These are phyloP conservation scores for Lepidothrix coronata DNA, from an alignment of 2,113 vertebrate species.

Conservation along the genomic window DNA sequence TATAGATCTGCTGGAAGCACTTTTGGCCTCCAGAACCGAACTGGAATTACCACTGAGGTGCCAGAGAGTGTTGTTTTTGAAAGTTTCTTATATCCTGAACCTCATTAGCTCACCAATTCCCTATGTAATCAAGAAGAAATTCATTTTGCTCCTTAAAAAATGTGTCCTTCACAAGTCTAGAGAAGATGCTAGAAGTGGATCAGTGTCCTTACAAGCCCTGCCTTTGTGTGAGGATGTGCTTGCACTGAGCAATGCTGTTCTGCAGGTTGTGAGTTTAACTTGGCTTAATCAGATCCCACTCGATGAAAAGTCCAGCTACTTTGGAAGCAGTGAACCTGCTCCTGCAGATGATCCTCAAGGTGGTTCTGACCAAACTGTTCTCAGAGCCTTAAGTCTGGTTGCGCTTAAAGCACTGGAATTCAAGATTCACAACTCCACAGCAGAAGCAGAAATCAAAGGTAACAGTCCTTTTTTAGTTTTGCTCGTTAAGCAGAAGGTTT, in stretches of 20 bases:
- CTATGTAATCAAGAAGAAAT: conserved; percentile 80
- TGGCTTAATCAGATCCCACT: conserved; percentile 76
- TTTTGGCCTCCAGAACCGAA: conserved; percentile 72
- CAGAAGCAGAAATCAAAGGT: conserved; percentile 74
- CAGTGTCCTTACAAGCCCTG: not conserved
- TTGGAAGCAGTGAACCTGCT: conserved; percentile 73
- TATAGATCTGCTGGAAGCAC: conserved; percentile 83
- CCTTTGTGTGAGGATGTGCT: conserved; percentile 58
- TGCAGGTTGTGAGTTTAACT: conserved; percentile 66
- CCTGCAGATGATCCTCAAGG: not conserved
- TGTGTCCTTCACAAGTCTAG: conserved; percentile 77
- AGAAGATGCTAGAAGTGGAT: conserved; percentile 76
- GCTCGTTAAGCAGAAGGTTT: not conserved
- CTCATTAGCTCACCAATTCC: conserved; percentile 58
- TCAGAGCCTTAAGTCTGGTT: conserved; percentile 84
- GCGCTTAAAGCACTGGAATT: conserved; percentile 87
- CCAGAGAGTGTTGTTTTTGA: conserved; percentile 75
- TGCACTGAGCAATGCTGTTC: conserved; percentile 65
- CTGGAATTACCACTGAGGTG: conserved; percentile 49
- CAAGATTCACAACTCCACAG: conserved; percentile 56
- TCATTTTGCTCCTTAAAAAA: conserved; percentile 84
- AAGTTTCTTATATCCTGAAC: conserved; percentile 65
- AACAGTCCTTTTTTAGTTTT: not conserved
- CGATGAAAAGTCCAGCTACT: conserved; percentile 64
- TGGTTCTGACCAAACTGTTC: conserved; percentile 75